These are phyloP conservation scores for Pachymerium ferrugineum DNA, from an alignment of 2,888 invertebrate genomes.

Conservation along the genomic window DNA sequence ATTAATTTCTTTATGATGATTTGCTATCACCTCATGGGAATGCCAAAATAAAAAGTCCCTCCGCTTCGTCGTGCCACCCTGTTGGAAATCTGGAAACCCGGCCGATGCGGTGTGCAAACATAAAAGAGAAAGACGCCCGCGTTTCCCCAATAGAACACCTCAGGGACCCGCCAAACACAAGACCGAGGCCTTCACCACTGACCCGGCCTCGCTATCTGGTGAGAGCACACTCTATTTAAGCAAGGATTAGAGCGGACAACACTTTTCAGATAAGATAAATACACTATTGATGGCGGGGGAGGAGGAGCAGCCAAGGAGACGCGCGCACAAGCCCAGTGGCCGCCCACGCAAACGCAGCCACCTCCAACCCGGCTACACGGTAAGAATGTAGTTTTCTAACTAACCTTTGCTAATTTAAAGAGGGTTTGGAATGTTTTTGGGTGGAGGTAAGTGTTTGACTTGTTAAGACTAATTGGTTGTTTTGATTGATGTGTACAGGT, in stretches of 20 bases:
- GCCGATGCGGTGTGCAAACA: constrained; percentile 9
- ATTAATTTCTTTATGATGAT: constrained; percentile 13
- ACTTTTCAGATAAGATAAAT: constrained; percentile 13
- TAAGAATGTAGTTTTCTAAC: neutral
- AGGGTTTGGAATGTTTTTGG: neutral
- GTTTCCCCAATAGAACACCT: constrained; percentile 8
- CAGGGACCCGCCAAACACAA: neutral
- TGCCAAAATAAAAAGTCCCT: constrained; percentile 13
- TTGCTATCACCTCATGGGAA: constrained; percentile 3
- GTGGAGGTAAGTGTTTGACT: neutral
- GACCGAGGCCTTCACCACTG: constrained; percentile 3
- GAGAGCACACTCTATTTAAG: constrained; percentile 13
- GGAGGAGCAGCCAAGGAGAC: constrained; percentile 13
- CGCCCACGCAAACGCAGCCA: constrained; percentile 9
- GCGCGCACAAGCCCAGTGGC: constrained; percentile 8
- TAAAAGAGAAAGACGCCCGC: constrained; percentile 9
- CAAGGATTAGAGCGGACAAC: constrained; percentile 13
- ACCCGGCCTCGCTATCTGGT: constrained; percentile 4
- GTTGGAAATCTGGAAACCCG: constrained; percentile 8
- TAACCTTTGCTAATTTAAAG: too few species aligned
- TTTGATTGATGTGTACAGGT: too few species aligned
- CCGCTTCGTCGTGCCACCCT: constrained; percentile 2
- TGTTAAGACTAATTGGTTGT: neutral
- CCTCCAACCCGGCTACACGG: constrained; percentile 8
- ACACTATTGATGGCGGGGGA: constrained; percentile 13